Base-by-base conservation (phyloP, 2,888 invertebrate species). In the Ectemnius continuus region DNA sequence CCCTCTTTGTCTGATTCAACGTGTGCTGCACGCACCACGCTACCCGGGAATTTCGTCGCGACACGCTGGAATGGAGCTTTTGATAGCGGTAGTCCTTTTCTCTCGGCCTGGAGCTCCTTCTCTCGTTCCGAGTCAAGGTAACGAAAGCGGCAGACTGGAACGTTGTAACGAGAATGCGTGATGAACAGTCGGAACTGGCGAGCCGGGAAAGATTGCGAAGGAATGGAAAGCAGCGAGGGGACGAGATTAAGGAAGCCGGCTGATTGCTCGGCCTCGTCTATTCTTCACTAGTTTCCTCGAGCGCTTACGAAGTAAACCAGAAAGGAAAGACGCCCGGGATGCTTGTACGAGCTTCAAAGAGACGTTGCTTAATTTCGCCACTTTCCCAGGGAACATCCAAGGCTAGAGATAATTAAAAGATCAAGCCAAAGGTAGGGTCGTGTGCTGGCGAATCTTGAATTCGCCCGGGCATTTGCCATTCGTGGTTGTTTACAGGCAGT, bases 21-120 rank as follows among this genome's bases (percentile, higher is more conserved):
- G 52, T 52, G 52, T 52, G 52, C 8, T 52, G 14, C 52, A 16
- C 52, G 52, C 16, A 52, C 52, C 52, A 52, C 14, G 52, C 52
- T 16, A 14, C 52, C 52, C 16, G 36, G 20, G 67, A 74, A 70
- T 74, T 70, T 74, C 52, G 60, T 60, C 67, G 36, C 36, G 26
- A 60, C n/a, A 59, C 52, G 70, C 46, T 71, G 46, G 58, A 70
- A 59, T 36, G 23, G 16, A 67, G 63, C 47, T 74, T 71, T 67
- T 57, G 47, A 70, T 62, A 67, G 59, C 13, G 59, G 0, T 36
- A 36, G 36, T 36, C 36, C 36, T 36, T 36, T 36, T 36, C 36
- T 36, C 36, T 36, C 36, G 6, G 1, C 11, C 1, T 36, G 36
- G 0, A 36, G 5, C 36, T 36, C 8, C 36, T 11, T 36, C 36